These are phyloP conservation scores for Apodemia duryi DNA, from an alignment of 2,888 invertebrate species.

Conservation along the genomic window DNA sequence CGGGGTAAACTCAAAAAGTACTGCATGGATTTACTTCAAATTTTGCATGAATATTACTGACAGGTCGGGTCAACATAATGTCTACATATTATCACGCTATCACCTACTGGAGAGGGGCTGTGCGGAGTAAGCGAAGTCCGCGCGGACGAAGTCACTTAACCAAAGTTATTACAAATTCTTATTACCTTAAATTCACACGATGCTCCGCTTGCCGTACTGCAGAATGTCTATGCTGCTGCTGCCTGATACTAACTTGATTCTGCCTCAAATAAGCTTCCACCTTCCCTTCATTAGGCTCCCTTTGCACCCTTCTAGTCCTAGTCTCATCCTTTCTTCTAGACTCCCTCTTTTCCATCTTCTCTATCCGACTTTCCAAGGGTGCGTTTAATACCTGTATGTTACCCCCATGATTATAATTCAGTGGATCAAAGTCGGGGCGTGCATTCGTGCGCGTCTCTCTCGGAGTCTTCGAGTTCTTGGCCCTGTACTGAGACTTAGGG, in stretches of 20 bases:
- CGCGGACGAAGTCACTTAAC: too few species aligned
- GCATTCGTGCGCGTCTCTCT: conserved; percentile 41
- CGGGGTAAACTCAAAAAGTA: too few species aligned
- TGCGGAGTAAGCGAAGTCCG: too few species aligned
- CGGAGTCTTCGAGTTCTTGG: conserved; percentile 44
- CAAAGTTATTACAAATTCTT: too few species aligned
- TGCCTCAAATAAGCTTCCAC: conserved; percentile 72
- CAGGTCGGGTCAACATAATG: too few species aligned
- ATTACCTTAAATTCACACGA: conserved; percentile 66
- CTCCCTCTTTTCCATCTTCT: conserved; percentile 50
- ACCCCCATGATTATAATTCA: conserved; percentile 81
- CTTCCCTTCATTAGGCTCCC: conserved; percentile 57
- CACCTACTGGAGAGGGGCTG: too few species aligned
- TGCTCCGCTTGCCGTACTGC: conserved; percentile 73
- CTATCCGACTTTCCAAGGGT: conserved; percentile 47
- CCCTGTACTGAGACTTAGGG: conserved; percentile 62
- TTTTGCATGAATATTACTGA: too few species aligned
- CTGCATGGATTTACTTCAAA: too few species aligned
- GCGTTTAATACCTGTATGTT: conserved; percentile 55
- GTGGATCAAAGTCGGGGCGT: conserved; percentile 80
- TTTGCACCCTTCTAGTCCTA: conserved; percentile 49
- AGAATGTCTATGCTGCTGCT: conserved; percentile 69
- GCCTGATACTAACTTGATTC: conserved; percentile 70
- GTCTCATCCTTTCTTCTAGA: conserved; percentile 40
- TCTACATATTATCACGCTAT: too few species aligned